Percentiles rank a stretch among this genome's conserved stretches.
Conservation (phyloP, 2,797 vertebrate genomes). For the Mycteria americana region DNA sequence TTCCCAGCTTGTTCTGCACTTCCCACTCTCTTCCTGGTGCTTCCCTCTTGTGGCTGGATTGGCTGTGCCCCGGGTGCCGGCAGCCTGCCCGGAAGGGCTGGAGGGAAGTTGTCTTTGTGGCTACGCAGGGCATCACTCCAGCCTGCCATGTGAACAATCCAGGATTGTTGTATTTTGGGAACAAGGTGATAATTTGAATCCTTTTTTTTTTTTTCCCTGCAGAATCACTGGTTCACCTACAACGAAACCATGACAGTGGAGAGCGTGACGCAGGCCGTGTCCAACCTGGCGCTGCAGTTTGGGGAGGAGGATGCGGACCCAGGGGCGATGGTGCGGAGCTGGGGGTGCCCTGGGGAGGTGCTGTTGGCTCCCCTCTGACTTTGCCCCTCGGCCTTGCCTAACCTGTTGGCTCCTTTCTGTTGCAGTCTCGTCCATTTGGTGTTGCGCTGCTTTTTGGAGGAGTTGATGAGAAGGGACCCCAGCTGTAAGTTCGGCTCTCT, state of each 20-base stretch:
- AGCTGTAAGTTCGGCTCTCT: conserved; percentile 82
- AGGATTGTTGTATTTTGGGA: fast-evolving
- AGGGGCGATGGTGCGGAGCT: conserved; percentile 88
- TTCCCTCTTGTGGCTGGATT: fast-evolving
- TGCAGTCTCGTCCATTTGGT: conserved; percentile 94
- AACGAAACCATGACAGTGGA: conserved; percentile 98
- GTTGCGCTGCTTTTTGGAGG: conserved; percentile 96
- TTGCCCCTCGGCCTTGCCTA: neutral
- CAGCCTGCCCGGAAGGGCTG: neutral
- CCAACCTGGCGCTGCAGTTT: conserved; percentile 96
- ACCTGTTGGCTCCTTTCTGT: neutral
- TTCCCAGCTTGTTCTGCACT: neutral
- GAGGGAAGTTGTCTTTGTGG: neutral
- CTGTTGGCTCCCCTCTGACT: neutral
- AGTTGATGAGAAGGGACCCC: conserved; percentile 97
- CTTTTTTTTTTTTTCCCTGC: neutral
- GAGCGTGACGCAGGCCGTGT: conserved; percentile 97
- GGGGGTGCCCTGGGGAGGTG: neutral
- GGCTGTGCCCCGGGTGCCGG: neutral
- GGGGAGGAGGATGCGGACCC: conserved; percentile 98
- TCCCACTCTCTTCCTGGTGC: neutral
- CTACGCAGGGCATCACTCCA: fast-evolving
- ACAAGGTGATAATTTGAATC: no score
- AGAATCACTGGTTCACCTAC: conserved; percentile 99
- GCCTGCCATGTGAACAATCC: fast-evolving